Percentiles rank a stretch among this genome's conserved stretches.
Conservation (phyloP, 1,140 invertebrate species). For the Harpegnathos saltator region DNA sequence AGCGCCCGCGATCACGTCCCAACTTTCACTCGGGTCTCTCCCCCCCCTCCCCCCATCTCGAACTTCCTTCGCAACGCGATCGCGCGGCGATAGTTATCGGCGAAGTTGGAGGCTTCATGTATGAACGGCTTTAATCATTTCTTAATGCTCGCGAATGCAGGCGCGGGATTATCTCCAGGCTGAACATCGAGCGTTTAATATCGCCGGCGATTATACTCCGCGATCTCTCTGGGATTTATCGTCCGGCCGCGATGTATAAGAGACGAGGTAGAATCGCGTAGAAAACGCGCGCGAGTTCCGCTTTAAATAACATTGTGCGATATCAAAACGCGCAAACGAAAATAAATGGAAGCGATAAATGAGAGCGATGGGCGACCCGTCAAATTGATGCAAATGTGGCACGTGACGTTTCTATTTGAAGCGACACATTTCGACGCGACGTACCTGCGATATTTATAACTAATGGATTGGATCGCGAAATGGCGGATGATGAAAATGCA, state of each 20-base stretch:
- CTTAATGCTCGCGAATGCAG: constrained; percentile 26
- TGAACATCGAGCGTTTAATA: constrained; percentile 33
- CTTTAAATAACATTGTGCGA: constrained; percentile 25
- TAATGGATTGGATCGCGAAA: constrained; percentile 37
- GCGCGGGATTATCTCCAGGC: constrained; percentile 24
- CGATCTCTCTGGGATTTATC: constrained; percentile 36
- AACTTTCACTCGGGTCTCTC: constrained; percentile 53
- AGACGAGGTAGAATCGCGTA: not conserved
- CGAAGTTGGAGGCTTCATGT: constrained; percentile 31
- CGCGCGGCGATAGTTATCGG: constrained; percentile 38
- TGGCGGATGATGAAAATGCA: not conserved
- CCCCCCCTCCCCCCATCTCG: too few species aligned
- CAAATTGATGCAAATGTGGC: not conserved
- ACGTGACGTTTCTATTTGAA: not conserved
- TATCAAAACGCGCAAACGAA: constrained; percentile 4
- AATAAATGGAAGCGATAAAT: not conserved
- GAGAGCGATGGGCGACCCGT: not conserved
- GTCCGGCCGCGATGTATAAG: constrained; percentile 9
- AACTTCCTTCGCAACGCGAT: constrained; percentile 36
- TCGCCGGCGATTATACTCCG: not conserved
- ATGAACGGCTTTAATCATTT: constrained; percentile 37
- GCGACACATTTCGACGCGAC: constrained; percentile 26
- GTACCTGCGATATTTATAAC: constrained; percentile 20
- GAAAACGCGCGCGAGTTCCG: not conserved
- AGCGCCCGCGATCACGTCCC: constrained; percentile 32